Conservation (phyloP, 2,888 invertebrate genomes). For the Neuroscelio doddi region DNA sequence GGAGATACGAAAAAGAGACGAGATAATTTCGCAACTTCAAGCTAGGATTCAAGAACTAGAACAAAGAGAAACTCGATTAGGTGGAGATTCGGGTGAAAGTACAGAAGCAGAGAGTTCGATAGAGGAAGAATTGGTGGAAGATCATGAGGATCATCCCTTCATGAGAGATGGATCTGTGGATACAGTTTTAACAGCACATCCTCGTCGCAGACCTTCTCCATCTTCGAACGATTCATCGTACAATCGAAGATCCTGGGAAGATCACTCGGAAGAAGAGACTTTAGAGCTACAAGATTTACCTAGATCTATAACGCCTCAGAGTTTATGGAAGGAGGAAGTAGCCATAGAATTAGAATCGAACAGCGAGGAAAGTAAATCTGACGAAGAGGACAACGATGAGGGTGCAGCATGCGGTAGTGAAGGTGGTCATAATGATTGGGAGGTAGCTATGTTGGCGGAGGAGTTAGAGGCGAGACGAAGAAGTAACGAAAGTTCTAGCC, state of each 20-base stretch:
- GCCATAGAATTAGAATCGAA: slow-evolving; percentile 70
- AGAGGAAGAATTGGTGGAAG: slow-evolving; percentile 71
- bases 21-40: slow-evolving; percentile 85
- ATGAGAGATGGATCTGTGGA: slow-evolving; percentile 73
- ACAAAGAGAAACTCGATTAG: slow-evolving; percentile 51
- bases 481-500: slow-evolving; percentile 65
- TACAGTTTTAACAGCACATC: slow-evolving; percentile 62
- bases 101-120: slow-evolving; percentile 66
- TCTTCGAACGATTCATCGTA: slow-evolving; percentile 58
- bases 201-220: slow-evolving; percentile 57
- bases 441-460: slow-evolving; percentile 84
- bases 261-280: slow-evolving; percentile 80
- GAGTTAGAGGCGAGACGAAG: slow-evolving; percentile 74
- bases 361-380: slow-evolving; percentile 72
- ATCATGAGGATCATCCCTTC: slow-evolving; percentile 73
- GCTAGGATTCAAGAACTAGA: slow-evolving; percentile 81
- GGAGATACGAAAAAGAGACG: slow-evolving; percentile 86
- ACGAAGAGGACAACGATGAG: slow-evolving; percentile 57
- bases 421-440: slow-evolving; percentile 78
- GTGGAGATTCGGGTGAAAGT: slow-evolving; percentile 59
- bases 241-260: slow-evolving; percentile 81
- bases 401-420: slow-evolving; percentile 47
- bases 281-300: slow-evolving; percentile 80
- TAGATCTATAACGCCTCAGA: slow-evolving; percentile 69
- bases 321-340: slow-evolving; percentile 70